These are phyloP conservation scores for Phymorhynchus buccinoides DNA, from an alignment of 1,140 invertebrate genomes.

Conservation along the genomic window DNA sequence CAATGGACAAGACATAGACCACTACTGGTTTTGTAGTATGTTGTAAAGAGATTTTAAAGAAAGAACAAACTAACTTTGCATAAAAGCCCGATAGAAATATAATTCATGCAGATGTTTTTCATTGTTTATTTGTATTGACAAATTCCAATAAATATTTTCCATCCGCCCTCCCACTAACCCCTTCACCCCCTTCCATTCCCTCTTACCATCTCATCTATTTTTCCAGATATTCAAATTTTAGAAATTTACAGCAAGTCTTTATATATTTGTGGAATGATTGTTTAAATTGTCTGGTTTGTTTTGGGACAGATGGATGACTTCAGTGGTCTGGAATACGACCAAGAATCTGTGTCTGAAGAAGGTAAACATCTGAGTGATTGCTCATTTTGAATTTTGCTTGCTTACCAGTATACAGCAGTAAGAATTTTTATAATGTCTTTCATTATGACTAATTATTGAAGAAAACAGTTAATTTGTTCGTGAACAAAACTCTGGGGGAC, in stretches of 20 bases:
- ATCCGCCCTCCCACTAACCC: neutral
- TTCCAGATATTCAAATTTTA: too few species aligned
- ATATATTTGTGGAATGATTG: neutral
- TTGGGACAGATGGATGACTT: slow-evolving; percentile 35
- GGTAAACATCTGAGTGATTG: slow-evolving; percentile 11
- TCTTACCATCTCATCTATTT: neutral
- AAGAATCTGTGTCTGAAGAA: slow-evolving; percentile 28
- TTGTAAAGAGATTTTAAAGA: too few species aligned
- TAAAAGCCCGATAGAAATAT: too few species aligned
- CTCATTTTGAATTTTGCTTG: neutral
- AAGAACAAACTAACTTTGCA: too few species aligned
- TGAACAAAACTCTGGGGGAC: too few species aligned
- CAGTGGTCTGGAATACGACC: slow-evolving; percentile 37
- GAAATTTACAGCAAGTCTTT: neutral
- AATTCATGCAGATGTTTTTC: too few species aligned
- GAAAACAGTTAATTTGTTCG: too few species aligned
- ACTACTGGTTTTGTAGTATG: too few species aligned
- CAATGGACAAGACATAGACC: too few species aligned
- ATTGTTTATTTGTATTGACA: neutral
- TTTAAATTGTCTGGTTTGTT: neutral
- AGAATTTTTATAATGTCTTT: too few species aligned
- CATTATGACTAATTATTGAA: too few species aligned
- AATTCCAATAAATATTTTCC: neutral
- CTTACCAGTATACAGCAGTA: neutral
- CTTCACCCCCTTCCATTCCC: neutral